Base-by-base conservation (phyloP, 2,888 invertebrate genomes). In the Amiota communis region DNA sequence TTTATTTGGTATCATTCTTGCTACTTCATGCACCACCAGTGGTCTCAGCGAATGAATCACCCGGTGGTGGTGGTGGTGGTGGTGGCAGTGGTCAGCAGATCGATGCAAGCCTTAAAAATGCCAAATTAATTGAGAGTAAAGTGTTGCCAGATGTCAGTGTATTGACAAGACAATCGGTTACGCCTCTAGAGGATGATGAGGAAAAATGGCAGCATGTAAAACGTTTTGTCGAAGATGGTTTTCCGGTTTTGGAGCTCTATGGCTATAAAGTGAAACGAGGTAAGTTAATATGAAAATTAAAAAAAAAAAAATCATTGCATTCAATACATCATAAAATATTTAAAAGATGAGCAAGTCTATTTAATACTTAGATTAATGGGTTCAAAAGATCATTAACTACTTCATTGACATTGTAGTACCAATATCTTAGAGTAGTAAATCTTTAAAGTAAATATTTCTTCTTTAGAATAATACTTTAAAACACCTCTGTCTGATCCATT, bases 161-260 rank as follows among this genome's bases (percentile, higher is more conserved):
- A 13, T 80, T 88, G 73, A 77, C 76, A 12, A 82, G 77, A 72
- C 78, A 81, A 75, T 80, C 80, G 51, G 77, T 76, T 74, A 80
- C 77, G 71, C 82, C 77, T 79, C 15, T 70, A 8, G 49, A 69
- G n/a, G 86, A 87, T 72, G 88, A 88, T 73, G 89, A 89, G n/a
- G n/a, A n/a, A 53, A 87, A 88, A 75, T 88, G 87, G 88, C 88
- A 88, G 75, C 88, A 89, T 56, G 85, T 88, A 73, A 81, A 83
- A 70, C 88, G 86, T 71, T 89, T 88, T 77, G 82, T 88, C 80
- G 89, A 89, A 73, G 88, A 89, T 76, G 89, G 90, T 49, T 83
- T 89, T 77, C 88, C 89, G 8, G 87, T 89, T 70, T 81, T 89
- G 77, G 89, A 89, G 72, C 79, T 88, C 20, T 88, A 89, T 75